Conservation (phyloP, 2,797 vertebrate genomes). For the Buphagus erythrorhynchus region DNA sequence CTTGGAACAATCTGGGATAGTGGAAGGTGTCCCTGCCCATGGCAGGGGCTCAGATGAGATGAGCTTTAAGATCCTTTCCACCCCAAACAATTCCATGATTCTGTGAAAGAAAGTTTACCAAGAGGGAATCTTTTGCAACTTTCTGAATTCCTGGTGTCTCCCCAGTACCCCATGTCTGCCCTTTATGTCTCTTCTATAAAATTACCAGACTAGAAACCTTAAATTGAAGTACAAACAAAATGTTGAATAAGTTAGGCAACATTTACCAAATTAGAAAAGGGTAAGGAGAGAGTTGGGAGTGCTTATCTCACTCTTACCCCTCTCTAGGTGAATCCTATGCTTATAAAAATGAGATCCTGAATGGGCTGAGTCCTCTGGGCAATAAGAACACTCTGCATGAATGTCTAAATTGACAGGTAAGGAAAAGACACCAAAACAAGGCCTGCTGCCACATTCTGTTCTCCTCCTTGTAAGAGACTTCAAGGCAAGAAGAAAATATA, state of each 20-base stretch:
- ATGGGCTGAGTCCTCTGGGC: neutral
- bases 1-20: accelerated
- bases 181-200: neutral
- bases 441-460: neutral
- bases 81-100: neutral
- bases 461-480: neutral
- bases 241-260: neutral
- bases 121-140: neutral
- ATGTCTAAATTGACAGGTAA: neutral
- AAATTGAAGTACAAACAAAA: neutral
- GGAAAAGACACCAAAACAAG: neutral
- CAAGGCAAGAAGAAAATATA: neutral
- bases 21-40: neutral
- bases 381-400: accelerated
- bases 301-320: neutral
- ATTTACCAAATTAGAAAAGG: neutral
- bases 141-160: neutral
- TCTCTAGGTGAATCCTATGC: neutral
- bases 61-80: neutral
- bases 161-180: accelerated
- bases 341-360: neutral
- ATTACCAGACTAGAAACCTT: neutral
- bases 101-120: neutral
- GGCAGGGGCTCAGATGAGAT: accelerated
- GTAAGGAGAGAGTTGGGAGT: neutral